Evolutionary conservation across 2,888 invertebrate species (phyloP).

Genomic region (Drosophila ezoana): DNA sequence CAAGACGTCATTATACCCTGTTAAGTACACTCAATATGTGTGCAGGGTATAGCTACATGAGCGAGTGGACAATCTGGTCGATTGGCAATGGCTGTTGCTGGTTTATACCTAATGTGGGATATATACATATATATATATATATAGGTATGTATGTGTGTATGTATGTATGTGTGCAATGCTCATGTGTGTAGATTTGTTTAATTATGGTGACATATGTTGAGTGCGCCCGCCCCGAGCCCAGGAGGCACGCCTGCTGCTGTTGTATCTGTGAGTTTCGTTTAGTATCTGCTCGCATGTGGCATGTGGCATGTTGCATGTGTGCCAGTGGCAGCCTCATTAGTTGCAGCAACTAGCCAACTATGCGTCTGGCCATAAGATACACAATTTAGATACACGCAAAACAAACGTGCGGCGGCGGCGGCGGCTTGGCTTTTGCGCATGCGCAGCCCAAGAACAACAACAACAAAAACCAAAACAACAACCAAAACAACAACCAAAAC

Average conservation of each 20-base stretch:
- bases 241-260: neutral
- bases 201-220: conserved; percentile 70
- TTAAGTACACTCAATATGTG: neutral
- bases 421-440: conserved; percentile 50
- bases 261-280: conserved; percentile 14
- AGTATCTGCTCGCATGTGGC: conserved; percentile 25
- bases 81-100: conserved; percentile 44
- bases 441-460: conserved; percentile 69
- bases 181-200: conserved; percentile 69
- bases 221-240: conserved; percentile 6
- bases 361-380: conserved; percentile 41
- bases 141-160: neutral
- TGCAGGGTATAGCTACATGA: conserved; percentile 1
- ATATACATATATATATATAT: conserved; percentile 2
- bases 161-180: conserved; percentile 23
- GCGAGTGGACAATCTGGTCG: conserved; percentile 36
- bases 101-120: conserved; percentile 11
- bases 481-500: conserved; percentile 18
- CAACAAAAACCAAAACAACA: conserved; percentile 6
- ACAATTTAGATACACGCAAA: conserved; percentile 33
- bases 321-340: conserved; percentile 58
- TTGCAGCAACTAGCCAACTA: conserved; percentile 40
- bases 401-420: neutral
- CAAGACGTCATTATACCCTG: neutral
- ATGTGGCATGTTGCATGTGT: conserved; percentile 23